Evolutionary conservation across 2,888 invertebrate species (phyloP).

Genomic region (Coremacera marginata): DNA sequence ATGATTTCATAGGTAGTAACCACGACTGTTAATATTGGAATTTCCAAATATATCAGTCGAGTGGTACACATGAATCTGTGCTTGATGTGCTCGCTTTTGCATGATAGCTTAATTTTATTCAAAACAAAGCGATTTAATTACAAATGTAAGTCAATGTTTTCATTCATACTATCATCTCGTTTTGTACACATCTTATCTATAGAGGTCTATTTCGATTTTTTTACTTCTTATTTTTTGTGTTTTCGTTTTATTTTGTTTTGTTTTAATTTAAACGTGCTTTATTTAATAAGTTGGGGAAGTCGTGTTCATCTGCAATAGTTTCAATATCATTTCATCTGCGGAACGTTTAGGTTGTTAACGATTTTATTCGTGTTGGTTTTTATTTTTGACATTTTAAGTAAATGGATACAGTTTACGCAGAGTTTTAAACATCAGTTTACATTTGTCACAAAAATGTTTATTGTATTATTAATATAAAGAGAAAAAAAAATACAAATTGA

Average conservation of each 20-base stretch:
- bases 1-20: no score
- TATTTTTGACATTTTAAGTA: not conserved
- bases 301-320: not conserved
- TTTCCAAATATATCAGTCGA: no score
- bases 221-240: not conserved
- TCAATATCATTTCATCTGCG: not conserved
- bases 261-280: not conserved
- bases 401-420: not conserved
- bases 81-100: no score
- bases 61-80: no score
- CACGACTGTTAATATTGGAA: no score
- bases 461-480: not conserved
- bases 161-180: not conserved
- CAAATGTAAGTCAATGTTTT: not conserved
- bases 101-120: no score
- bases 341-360: slow-evolving; percentile 3
- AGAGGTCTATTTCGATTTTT: not conserved
- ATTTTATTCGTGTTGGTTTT: not conserved
- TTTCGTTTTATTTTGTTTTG: not conserved
- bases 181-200: not conserved
- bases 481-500: not conserved
- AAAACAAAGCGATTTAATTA: not conserved
- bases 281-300: not conserved
- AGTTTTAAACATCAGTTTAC: not conserved
- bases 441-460: not conserved